Evolutionary conservation across 1,140 invertebrate genomes (phyloP).

Genomic region (Pectinophora gossypiella): DNA sequence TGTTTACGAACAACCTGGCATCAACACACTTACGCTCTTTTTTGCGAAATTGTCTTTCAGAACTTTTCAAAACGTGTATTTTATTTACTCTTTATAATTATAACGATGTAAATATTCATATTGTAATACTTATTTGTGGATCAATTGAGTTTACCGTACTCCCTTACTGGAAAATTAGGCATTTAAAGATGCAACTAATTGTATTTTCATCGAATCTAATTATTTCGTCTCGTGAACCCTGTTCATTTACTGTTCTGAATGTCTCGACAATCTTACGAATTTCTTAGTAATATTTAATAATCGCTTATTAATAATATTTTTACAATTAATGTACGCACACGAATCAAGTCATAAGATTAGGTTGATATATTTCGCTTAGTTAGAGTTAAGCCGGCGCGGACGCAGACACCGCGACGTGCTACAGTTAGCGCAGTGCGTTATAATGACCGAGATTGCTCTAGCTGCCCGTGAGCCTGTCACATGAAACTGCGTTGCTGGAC

Average conservation of each 20-base stretch:
- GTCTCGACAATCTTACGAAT: no score
- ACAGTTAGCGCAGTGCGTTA: constrained; percentile 45
- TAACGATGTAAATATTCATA: no score
- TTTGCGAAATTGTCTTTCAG: background rate
- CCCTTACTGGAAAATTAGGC: no score
- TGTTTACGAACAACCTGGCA: background rate
- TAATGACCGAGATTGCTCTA: constrained; percentile 35
- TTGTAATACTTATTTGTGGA: no score
- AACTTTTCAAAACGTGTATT: background rate
- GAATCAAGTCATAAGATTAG: constrained; percentile 1
- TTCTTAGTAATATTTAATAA: background rate
- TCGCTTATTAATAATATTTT: background rate
- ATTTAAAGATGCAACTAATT: no score
- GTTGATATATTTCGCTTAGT: constrained; percentile 1
- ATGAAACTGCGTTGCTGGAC: no score
- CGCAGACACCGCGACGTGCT: constrained; percentile 41
- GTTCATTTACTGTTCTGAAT: no score
- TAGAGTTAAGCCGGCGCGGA: constrained; percentile 8
- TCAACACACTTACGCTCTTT: background rate
- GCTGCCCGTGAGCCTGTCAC: constrained; percentile 27
- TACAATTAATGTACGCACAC: background rate
- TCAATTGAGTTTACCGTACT: no score
- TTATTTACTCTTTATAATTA: no score
- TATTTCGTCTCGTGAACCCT: no score
- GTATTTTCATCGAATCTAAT: no score